These are phyloP conservation scores for Trypoxylon attenuatum DNA, from an alignment of 2,888 invertebrate genomes.

Conservation along the genomic window DNA sequence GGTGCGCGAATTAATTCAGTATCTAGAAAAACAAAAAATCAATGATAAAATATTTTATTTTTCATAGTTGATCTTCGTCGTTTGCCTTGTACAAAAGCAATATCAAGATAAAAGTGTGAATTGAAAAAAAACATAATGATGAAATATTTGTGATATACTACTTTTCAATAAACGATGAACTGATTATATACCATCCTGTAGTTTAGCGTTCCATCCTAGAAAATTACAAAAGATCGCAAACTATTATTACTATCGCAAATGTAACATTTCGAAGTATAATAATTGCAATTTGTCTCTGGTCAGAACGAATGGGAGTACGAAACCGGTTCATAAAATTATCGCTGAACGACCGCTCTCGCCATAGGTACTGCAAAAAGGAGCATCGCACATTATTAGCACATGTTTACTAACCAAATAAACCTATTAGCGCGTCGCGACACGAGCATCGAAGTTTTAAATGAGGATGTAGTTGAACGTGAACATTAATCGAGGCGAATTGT, in stretches of 20 bases:
- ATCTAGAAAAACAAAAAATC: no score
- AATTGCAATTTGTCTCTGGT: no score
- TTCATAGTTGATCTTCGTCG: no score
- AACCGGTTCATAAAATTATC: slow-evolving; percentile 1
- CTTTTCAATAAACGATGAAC: slow-evolving; percentile 25
- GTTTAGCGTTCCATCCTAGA: no score
- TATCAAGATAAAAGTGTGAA: neutral
- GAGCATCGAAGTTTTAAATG: slow-evolving; percentile 14
- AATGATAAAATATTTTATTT: no score
- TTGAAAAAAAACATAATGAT: neutral
- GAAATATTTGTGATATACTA: slow-evolving; percentile 21
- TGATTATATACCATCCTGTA: slow-evolving; percentile 16
- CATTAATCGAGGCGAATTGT: neutral
- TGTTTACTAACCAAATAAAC: slow-evolving; percentile 42
- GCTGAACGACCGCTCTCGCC: neutral
- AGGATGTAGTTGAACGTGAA: slow-evolving; percentile 6
- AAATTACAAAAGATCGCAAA: no score
- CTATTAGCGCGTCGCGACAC: slow-evolving; percentile 34
- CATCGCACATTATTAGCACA: slow-evolving; percentile 31
- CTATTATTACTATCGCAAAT: no score
- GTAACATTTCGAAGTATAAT: no score
- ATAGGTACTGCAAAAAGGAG: slow-evolving; percentile 8
- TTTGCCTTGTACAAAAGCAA: no score
- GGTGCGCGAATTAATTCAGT: no score
- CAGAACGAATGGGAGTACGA: no score